phyloP scores from a whole-genome alignment of 2,797 vertebrate genomes.

The Artibeus lituratus region DNA sequence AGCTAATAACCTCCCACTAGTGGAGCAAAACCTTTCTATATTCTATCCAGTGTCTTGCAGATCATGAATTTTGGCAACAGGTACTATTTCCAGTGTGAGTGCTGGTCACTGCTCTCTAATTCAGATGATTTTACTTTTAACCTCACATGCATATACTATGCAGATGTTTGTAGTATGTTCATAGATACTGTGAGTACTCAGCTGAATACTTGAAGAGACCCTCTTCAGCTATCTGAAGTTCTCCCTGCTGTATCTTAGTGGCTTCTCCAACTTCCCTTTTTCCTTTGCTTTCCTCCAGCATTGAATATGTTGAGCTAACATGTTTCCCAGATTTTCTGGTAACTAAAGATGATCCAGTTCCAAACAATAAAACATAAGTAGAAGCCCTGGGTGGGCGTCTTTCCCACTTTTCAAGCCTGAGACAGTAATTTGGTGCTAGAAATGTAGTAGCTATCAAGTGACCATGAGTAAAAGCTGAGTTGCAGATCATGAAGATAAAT shows the following conservation, averaged over 20 bases:
- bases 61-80: neutral
- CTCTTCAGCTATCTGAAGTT: neutral
- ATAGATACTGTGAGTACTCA: neutral
- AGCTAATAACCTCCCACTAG: neutral
- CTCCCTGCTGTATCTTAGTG: neutral
- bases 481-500: neutral
- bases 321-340: neutral
- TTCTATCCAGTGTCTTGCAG: neutral
- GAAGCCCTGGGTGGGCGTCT: neutral
- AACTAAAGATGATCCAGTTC: neutral
- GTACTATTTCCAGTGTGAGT: neutral
- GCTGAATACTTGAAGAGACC: neutral
- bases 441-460: neutral
- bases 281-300: neutral
- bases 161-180: neutral
- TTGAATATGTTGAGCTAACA: neutral
- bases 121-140: neutral
- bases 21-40: neutral
- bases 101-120: neutral
- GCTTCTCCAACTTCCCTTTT: neutral
- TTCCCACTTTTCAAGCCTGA: neutral
- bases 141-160: neutral
- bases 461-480: neutral
- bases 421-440: neutral
- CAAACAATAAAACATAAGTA: neutral